These are phyloP conservation scores for Nymphalis io DNA, from an alignment of 1,140 invertebrate genomes.

Conservation along the genomic window DNA sequence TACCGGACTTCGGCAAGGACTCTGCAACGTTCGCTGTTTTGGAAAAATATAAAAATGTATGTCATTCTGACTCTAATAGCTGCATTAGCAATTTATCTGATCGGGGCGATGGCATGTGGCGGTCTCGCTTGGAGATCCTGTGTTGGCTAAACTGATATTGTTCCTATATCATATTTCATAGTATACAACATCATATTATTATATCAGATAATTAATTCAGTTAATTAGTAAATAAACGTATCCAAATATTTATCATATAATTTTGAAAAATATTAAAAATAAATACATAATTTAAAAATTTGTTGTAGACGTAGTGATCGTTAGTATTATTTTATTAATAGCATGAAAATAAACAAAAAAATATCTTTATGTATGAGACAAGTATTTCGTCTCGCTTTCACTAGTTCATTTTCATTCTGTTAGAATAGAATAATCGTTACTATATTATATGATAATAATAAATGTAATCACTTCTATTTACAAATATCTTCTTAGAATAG, in stretches of 20 bases:
- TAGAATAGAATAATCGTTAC: background rate
- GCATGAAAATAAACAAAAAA: background rate
- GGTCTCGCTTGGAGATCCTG: conserved; percentile 90
- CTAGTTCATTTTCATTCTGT: background rate
- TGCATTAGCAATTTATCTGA: conserved; percentile 91
- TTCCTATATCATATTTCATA: conserved; percentile 19
- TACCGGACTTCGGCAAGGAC: conserved; percentile 93
- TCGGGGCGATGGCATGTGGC: conserved; percentile 92
- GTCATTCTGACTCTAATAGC: conserved; percentile 87
- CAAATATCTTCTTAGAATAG: background rate
- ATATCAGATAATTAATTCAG: conserved; percentile 8
- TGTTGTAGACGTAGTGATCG: background rate
- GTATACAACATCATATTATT: background rate
- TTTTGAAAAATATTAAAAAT: background rate
- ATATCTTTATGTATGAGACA: background rate
- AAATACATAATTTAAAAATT: background rate
- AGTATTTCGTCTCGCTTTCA: background rate
- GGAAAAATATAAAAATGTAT: conserved; percentile 96
- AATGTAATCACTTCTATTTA: background rate
- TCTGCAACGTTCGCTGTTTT: conserved; percentile 92
- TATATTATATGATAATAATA: background rate
- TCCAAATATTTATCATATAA: conserved; percentile 1
- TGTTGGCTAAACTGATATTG: conserved; percentile 68
- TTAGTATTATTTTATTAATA: conserved; percentile 1
- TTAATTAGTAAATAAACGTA: conserved; percentile 18